A percentile compares a stretch with the other conserved stretches of the same genome.
These are phyloP conservation scores for Microctenopoma steveboyesi DNA, from an alignment of 2,797 vertebrate species.

Conservation along the genomic window DNA sequence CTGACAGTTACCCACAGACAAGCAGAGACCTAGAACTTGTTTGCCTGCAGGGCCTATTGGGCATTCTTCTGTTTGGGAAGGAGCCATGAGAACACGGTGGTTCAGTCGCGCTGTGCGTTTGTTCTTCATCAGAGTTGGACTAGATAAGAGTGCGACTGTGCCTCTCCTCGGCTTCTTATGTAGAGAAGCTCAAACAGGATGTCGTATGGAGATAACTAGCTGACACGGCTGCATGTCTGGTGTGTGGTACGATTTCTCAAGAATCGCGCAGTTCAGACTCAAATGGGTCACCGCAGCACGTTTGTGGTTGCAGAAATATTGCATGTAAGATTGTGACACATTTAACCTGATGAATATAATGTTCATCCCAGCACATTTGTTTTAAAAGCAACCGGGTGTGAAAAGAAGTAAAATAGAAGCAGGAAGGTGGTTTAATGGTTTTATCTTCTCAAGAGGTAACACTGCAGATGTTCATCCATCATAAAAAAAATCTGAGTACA, in stretches of 20 bases:
- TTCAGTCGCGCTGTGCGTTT: neutral
- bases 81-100: neutral
- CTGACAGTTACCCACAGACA: slow-evolving; percentile 27
- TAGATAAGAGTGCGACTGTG: neutral
- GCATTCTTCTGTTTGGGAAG: slow-evolving; percentile 1
- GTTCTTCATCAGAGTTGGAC: neutral
- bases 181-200: slow-evolving; percentile 63
- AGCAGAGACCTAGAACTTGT: slow-evolving; percentile 44
- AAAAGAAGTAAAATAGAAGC: slow-evolving; percentile 13
- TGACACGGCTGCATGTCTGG: slow-evolving; percentile 51
- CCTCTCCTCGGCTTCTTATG: neutral
- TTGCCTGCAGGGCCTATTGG: slow-evolving; percentile 25
- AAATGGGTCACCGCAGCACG: slow-evolving; percentile 59
- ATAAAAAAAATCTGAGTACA: slow-evolving; percentile 84
- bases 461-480: slow-evolving; percentile 87
- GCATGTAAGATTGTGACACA: slow-evolving; percentile 25
- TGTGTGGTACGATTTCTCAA: slow-evolving; percentile 42
- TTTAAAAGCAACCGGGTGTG: neutral
- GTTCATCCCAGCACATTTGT: neutral
- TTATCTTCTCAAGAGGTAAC: slow-evolving; percentile 86
- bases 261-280: slow-evolving; percentile 40
- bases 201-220: slow-evolving; percentile 48
- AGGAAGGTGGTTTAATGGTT: slow-evolving; percentile 74
- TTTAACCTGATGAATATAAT: neutral
- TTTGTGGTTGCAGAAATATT: slow-evolving; percentile 46